Evolutionary conservation across 2,888 invertebrate genomes (phyloP).

Genomic region (Acleris sparsana): DNA sequence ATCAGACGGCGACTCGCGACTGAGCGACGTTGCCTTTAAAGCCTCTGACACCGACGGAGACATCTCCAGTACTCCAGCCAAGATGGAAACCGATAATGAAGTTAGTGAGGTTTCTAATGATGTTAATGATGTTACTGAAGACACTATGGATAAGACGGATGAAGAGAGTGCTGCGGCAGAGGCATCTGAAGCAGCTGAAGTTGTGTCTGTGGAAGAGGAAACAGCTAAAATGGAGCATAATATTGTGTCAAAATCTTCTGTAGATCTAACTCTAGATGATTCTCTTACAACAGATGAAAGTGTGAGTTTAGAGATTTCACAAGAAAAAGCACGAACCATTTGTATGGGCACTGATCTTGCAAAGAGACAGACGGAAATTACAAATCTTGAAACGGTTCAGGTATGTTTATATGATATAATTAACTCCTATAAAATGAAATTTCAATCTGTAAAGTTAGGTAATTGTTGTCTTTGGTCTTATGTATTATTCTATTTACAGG

Average conservation of each 20-base stretch:
- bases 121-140: constrained; percentile 41
- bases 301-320: not conserved
- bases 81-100: constrained; percentile 49
- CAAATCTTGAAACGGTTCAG: constrained; percentile 1
- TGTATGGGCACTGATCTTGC: not conserved
- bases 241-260: not conserved
- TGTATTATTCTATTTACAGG: too few relatives aligned
- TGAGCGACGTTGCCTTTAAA: constrained; percentile 62
- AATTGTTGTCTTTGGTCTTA: too few relatives aligned
- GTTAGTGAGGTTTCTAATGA: constrained; percentile 45
- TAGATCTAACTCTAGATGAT: not conserved
- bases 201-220: not conserved
- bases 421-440: too few relatives aligned
- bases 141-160: constrained; percentile 29
- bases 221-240: not conserved
- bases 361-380: constrained; percentile 4
- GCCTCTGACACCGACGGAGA: constrained; percentile 67
- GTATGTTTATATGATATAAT: not conserved
- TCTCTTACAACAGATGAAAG: not conserved
- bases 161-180: constrained; percentile 23
- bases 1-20: constrained; percentile 70
- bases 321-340: not conserved
- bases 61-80: constrained; percentile 56
- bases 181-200: constrained; percentile 30
- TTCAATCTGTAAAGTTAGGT: too few relatives aligned